Conservation (phyloP, 2,797 vertebrate genomes). For the Eupleurogrammus muticus region DNA sequence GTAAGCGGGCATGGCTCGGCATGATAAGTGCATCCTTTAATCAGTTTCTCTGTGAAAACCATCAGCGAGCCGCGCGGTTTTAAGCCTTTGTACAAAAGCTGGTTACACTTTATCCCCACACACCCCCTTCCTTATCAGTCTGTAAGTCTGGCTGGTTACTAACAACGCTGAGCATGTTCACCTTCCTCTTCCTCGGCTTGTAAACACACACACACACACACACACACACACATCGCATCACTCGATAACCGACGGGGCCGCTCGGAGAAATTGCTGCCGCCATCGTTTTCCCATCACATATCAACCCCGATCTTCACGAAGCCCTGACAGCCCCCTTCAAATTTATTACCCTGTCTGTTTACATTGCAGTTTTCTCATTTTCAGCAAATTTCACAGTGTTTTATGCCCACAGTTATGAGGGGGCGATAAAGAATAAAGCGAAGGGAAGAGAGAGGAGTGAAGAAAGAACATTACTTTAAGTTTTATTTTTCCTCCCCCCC, state of each 20-base stretch:
- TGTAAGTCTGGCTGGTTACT: constrained; percentile 14
- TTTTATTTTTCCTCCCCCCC: constrained; percentile 37
- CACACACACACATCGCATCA: constrained; percentile 1
- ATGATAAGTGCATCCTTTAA: constrained; percentile 72
- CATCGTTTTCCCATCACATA: constrained; percentile 60
- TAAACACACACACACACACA: neutral
- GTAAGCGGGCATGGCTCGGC: constrained; percentile 58
- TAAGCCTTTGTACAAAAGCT: constrained; percentile 60
- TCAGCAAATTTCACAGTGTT: constrained; percentile 51
- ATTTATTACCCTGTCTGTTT: constrained; percentile 69
- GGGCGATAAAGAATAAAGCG: constrained; percentile 58
- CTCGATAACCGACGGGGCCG: constrained; percentile 41
- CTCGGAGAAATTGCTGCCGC: constrained; percentile 51
- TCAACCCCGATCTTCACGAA: constrained; percentile 62
- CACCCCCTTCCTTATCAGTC: no score
- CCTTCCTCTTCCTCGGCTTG: constrained; percentile 4
- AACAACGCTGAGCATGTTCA: constrained; percentile 15
- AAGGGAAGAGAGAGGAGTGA: constrained; percentile 19
- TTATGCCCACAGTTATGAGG: constrained; percentile 53
- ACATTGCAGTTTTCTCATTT: constrained; percentile 68
- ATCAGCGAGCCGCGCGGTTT: constrained; percentile 65
- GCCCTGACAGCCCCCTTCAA: constrained; percentile 45
- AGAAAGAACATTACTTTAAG: constrained; percentile 30
- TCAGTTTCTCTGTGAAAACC: constrained; percentile 61
- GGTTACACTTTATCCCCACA: constrained; percentile 11